Conservation (phyloP, 2,888 invertebrate species). For the Alviniconcha strummeri region DNA sequence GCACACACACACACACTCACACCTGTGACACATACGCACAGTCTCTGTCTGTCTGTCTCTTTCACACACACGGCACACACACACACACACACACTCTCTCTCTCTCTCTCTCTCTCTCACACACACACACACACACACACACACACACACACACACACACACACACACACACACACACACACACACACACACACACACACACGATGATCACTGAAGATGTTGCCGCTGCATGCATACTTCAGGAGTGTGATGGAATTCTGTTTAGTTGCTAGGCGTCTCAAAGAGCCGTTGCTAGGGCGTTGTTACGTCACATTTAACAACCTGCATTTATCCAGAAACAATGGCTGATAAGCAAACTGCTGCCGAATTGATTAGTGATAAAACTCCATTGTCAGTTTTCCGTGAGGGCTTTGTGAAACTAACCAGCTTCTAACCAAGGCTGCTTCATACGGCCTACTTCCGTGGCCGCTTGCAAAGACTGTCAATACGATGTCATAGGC, state of each 20-base stretch:
- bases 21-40: neutral
- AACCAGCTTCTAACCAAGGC: too few species aligned
- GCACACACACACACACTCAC: neutral
- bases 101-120: neutral
- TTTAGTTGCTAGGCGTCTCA: too few species aligned
- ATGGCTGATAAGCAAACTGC: too few species aligned
- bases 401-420: too few species aligned
- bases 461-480: too few species aligned
- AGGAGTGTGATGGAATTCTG: neutral
- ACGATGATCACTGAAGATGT: neutral
- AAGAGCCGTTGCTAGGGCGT: too few species aligned
- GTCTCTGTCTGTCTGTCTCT: neutral
- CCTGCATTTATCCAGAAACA: too few species aligned
- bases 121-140: neutral
- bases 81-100: neutral
- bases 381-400: too few species aligned
- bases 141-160: neutral
- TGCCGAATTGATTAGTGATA: too few species aligned
- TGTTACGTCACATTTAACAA: too few species aligned
- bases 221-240: neutral
- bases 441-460: too few species aligned
- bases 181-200: neutral
- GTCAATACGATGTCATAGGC: too few species aligned
- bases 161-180: neutral
- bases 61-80: neutral